Evolutionary conservation across 2,888 invertebrate genomes (phyloP), one percentile per base, ranked within the genome.

Genomic region (Perithous albicinctus): DNA sequence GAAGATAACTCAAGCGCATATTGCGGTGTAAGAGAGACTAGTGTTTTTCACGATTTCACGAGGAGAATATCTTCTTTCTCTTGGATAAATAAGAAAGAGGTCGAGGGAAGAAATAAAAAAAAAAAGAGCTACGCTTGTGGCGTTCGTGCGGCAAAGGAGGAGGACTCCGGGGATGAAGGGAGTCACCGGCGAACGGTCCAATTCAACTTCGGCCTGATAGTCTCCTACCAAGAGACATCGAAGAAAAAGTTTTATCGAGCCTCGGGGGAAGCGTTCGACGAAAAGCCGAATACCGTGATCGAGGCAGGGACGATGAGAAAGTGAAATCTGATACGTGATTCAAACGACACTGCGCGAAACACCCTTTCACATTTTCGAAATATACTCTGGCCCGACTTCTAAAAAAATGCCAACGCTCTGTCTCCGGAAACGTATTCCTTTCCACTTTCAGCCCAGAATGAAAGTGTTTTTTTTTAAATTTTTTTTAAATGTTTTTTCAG

Each of bases 191-290:
- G 63, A 79, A 79, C 74, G 61, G 69, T 79, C 73, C 73, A 74
- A 79, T 79, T 79, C 74, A 74, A 79, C 79, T 74, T 79, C 54
- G 66, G 66, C 29, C 56, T 66, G 79, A 61, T 54, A 64, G 38
- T n/a, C 73, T 61, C 15, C 20, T 23, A 20, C 38, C 18, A 35
- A 15, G 23, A 59, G 61, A 69, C 41, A 38, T 69, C 43, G 12
- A 67, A 51, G 48, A 48, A 72, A n/a, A 79, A 79, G 74, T 79
- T 74, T 63, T 73, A 69, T 79, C 69, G 74, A 69, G 63, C 69
- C 79, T 74, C 79, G 69, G 66, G 79, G 79, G 79, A 74, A 54
- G 43, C 63, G 74, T 79, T 74, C 23, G 23, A 26, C 20, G 69
- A 54, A 69, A 79, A 74, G 79, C 74, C 79, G 74, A 74, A 74